Percentiles rank a stretch among this genome's conserved stretches.
These are phyloP conservation scores for Ochropleura leucogaster DNA, from an alignment of 2,888 invertebrate genomes.

Conservation along the genomic window DNA sequence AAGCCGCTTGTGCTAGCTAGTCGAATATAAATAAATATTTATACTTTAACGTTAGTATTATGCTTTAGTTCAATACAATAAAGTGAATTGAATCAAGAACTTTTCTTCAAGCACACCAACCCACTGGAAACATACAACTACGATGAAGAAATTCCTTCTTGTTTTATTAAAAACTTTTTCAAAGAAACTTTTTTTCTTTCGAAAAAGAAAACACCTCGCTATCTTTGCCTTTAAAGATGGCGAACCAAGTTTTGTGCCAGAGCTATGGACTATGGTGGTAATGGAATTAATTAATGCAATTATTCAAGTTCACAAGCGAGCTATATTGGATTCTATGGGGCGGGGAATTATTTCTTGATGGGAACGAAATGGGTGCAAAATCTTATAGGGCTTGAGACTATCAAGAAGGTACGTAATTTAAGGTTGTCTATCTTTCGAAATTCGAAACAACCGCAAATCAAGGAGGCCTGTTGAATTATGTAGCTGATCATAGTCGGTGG, in stretches of 20 bases:
- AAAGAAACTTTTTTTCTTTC: slow-evolving; percentile 29
- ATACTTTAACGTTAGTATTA: not conserved
- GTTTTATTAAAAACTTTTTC: slow-evolving; percentile 55
- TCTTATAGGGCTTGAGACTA: not conserved
- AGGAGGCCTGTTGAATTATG: not conserved
- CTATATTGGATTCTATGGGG: slow-evolving; percentile 29
- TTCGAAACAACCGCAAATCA: not conserved
- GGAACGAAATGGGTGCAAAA: slow-evolving; percentile 1
- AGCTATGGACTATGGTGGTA: slow-evolving; percentile 37
- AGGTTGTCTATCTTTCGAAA: not conserved
- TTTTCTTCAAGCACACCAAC: slow-evolving; percentile 9
- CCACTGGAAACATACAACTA: slow-evolving; percentile 20
- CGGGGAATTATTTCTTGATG: slow-evolving; percentile 25
- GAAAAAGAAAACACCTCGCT: slow-evolving; percentile 17
- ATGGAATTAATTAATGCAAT: slow-evolving; percentile 53
- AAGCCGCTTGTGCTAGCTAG: too few species aligned
- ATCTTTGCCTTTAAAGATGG: slow-evolving; percentile 20
- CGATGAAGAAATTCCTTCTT: slow-evolving; percentile 45
- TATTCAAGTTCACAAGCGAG: slow-evolving; percentile 40
- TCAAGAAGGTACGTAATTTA: not conserved
- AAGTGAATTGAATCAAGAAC: not conserved
- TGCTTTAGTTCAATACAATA: not conserved
- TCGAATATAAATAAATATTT: not conserved
- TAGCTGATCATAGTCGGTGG: not conserved
- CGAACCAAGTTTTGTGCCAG: slow-evolving; percentile 25